These are phyloP conservation scores for Araneus ventricosus DNA, from an alignment of 1,140 invertebrate species.

Conservation along the genomic window DNA sequence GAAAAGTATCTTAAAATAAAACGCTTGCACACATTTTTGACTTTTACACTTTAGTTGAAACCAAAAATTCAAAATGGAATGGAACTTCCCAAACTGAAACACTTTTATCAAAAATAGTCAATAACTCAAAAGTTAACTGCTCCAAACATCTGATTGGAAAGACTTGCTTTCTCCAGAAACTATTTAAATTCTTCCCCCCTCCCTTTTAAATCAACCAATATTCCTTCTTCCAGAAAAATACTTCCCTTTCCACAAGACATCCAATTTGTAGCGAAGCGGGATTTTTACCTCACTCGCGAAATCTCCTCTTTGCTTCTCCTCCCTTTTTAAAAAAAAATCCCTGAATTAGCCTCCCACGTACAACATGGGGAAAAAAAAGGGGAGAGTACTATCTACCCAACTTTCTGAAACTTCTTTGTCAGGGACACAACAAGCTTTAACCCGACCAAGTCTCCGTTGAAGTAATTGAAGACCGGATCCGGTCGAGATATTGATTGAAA, in stretches of 20 bases:
- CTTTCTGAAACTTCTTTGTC: slow-evolving; percentile 56
- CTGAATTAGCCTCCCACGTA: not conserved
- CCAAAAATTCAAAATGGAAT: too few species aligned
- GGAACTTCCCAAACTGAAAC: not conserved
- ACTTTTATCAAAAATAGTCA: not conserved
- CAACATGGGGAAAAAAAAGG: not conserved
- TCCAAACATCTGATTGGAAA: not conserved
- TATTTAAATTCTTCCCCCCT: not conserved
- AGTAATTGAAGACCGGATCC: slow-evolving; percentile 49
- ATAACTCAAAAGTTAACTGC: not conserved
- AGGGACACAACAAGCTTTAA: slow-evolving; percentile 50
- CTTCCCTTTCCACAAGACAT: not conserved
- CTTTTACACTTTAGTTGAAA: too few species aligned
- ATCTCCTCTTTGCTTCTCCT: too few species aligned
- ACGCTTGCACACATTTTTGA: too few species aligned
- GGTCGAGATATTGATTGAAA: slow-evolving; percentile 56
- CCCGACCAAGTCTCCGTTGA: not conserved
- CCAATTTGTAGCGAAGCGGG: not conserved
- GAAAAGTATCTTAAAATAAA: too few species aligned
- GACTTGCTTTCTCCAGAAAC: not conserved
- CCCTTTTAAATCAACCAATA: not conserved
- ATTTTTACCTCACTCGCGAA: not conserved
- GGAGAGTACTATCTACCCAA: not conserved
- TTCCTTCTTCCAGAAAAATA: not conserved
- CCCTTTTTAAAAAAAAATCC: not conserved